A percentile compares a stretch with the other conserved stretches of the same genome.
These are phyloP conservation scores for Sepiola atlantica DNA, from an alignment of 2,888 invertebrate genomes.

Conservation along the genomic window DNA sequence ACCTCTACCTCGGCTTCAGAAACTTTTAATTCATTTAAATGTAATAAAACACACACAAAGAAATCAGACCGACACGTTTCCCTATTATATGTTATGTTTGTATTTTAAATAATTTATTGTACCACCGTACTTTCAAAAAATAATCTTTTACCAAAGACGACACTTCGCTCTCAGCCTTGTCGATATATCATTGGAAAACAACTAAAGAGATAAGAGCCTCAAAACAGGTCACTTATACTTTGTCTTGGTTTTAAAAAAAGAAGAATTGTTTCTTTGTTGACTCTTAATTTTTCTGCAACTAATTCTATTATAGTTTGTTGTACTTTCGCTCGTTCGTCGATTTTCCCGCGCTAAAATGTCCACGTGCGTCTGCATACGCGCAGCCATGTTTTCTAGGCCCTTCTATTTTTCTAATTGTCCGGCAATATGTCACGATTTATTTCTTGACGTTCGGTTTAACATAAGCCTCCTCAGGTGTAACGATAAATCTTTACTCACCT, in stretches of 20 bases:
- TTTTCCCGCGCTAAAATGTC: neutral
- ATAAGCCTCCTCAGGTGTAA: slow-evolving; percentile 24
- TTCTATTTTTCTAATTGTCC: neutral
- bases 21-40: neutral
- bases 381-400: neutral
- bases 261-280: neutral
- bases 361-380: neutral
- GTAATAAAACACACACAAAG: neutral
- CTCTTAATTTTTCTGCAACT: neutral
- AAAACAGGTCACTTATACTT: neutral
- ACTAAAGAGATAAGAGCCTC: neutral
- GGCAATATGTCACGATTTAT: neutral
- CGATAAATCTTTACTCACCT: neutral
- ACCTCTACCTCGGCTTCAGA: neutral
- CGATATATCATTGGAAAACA: neutral
- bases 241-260: neutral
- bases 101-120: neutral
- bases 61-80: neutral
- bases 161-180: neutral
- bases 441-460: neutral
- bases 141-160: neutral
- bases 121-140: neutral
- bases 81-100: neutral
- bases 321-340: neutral
- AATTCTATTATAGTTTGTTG: neutral